phyloP scores from a whole-genome alignment of 2,797 vertebrate genomes.

The Spinus pinus region DNA sequence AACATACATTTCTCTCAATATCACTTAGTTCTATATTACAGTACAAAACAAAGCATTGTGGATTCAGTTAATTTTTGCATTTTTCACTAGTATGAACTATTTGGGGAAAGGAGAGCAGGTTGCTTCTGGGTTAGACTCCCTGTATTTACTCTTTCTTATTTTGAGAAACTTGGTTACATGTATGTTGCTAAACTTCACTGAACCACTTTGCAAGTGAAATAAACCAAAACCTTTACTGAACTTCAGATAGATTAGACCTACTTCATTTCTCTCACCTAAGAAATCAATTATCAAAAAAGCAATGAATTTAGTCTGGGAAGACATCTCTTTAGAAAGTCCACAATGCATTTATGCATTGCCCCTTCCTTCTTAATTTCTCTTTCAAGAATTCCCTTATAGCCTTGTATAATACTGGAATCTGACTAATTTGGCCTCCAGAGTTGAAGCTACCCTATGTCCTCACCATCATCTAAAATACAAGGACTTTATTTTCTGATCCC shows the following conservation, averaged over 20 bases:
- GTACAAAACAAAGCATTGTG: neutral
- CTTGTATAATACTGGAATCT: accelerated
- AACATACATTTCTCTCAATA: neutral
- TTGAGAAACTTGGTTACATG: neutral
- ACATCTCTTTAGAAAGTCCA: neutral
- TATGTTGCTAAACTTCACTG: neutral
- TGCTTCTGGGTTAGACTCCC: neutral
- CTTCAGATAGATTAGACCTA: neutral
- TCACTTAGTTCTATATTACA: neutral
- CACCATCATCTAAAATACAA: neutral
- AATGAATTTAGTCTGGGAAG: neutral
- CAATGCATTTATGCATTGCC: neutral
- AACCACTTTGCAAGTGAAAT: neutral
- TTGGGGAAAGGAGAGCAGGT: neutral
- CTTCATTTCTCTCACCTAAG: neutral
- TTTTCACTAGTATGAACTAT: neutral
- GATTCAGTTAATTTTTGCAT: neutral
- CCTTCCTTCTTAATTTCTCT: neutral
- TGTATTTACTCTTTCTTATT: neutral
- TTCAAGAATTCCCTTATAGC: neutral
- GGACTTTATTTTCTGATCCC: neutral
- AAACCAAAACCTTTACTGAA: neutral
- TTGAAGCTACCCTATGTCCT: neutral
- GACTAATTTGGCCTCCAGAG: neutral
- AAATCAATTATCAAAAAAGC: neutral